Evolutionary conservation across 2,113 vertebrate species (phyloP), one percentile per base, ranked within the genome.

Genomic region (Condylura cristata): DNA sequence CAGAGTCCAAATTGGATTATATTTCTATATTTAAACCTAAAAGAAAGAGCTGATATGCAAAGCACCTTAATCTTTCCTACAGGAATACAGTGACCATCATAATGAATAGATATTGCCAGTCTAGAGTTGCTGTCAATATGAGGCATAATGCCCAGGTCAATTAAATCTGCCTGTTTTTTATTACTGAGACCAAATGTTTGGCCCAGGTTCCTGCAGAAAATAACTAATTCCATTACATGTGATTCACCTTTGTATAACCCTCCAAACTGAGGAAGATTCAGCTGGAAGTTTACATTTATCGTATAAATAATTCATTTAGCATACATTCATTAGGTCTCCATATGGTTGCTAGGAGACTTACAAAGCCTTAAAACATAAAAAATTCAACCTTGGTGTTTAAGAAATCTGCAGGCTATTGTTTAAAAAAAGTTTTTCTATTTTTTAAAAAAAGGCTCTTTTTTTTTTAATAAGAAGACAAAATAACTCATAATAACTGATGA

Each of bases 221-320:
- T 75, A 91, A 95, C 72, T 96, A 95, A 97, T 97, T 93, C 95
- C 80, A 97, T 95, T 96, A 93, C 76, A 90, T 71, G 72, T 53
- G 86, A 79, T 95, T 96, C 90, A 88, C 91, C 89, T 97, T 88
- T 86, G 41, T 90, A 76, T 96, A 96, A 96, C 91, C 95, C 87
- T 93, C 37, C 30, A 85, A 63, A 30, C 48, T 92, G 75, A 93
- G 37, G 61, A 91, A 95, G 84, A 90, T 32, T 63, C 18, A 60
- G 34, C 61, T 76, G 61, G 90, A 95, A 95, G 80, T 58, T 85
- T 61, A 91, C 41, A 70, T 94, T 89, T 60, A 58, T 95, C 76
- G 60, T 51, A 76, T 41, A 93, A 92, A 88, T 66, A 91, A 96
- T 84, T 56, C 17, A 61, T 16, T 96, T 92, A 91, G 56, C 32